Percentiles rank a stretch among this genome's conserved stretches.
Conservation (phyloP, 1,140 invertebrate species). For the Liolophura sinensis region DNA sequence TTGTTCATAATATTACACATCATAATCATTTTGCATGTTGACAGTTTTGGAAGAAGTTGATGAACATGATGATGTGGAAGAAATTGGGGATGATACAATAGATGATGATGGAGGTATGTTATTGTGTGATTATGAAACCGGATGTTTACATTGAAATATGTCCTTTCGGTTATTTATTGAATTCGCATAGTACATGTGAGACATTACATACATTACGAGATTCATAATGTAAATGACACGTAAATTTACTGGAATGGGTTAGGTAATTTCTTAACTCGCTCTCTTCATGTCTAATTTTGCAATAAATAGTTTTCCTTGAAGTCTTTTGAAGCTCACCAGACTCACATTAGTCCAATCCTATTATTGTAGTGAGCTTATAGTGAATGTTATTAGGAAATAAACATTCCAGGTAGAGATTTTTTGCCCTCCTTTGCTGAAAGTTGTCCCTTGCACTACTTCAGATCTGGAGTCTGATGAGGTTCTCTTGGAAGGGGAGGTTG, state of each 20-base stretch:
- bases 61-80: conserved; percentile 49
- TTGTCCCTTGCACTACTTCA: conserved; percentile 10
- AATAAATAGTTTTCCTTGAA: no score
- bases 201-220: neutral
- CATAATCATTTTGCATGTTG: conserved; percentile 11
- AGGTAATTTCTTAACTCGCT: neutral
- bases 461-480: conserved; percentile 19
- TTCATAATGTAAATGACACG: neutral
- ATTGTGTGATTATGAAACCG: conserved; percentile 26
- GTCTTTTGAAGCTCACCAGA: no score
- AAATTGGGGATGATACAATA: no score
- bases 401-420: no score
- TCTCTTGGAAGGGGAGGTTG: conserved; percentile 16
- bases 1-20: conserved; percentile 1
- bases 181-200: neutral
- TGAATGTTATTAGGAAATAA: no score
- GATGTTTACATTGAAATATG: conserved; percentile 14
- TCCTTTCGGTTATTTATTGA: neutral
- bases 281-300: neutral
- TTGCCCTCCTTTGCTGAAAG: neutral
- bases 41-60: conserved; percentile 29
- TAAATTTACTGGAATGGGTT: neutral
- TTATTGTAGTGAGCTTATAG: no score
- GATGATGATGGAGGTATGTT: conserved; percentile 38
- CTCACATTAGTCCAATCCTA: no score